Evolutionary conservation across 2,113 vertebrate species (phyloP).

Genomic region (Ceuthmochares aereus): DNA sequence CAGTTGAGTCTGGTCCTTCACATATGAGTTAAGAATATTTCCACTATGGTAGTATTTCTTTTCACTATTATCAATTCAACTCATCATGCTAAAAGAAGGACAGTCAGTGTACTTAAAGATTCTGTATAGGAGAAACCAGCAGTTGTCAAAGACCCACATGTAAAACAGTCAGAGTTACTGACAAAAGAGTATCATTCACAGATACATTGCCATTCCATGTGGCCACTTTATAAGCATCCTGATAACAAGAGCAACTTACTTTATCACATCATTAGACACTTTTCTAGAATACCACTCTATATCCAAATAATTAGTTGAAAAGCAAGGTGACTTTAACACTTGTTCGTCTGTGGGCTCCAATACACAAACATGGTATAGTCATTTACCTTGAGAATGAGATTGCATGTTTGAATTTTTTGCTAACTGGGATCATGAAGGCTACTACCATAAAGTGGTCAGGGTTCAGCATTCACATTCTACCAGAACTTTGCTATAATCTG

Average conservation of each 20-base stretch:
- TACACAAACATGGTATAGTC: fast-evolving
- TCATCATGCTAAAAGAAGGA: neutral
- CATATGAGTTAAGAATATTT: neutral
- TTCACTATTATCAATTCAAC: neutral
- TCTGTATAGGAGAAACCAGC: neutral
- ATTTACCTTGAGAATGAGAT: neutral
- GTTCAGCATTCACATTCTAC: neutral
- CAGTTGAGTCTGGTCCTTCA: fast-evolving
- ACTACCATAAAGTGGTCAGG: neutral
- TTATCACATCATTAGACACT: neutral
- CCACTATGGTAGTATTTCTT: neutral
- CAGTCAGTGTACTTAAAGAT: neutral
- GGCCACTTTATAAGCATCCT: neutral
- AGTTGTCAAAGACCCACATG: neutral
- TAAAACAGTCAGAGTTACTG: neutral
- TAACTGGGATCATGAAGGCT: neutral
- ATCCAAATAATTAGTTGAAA: neutral
- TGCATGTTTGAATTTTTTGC: neutral
- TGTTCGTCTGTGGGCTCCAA: fast-evolving
- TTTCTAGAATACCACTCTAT: neutral
- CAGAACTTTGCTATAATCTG: neutral
- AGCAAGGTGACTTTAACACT: neutral
- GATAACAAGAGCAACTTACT: neutral
- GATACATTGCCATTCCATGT: fast-evolving
- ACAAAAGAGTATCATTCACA: neutral